Evolutionary conservation across 2,888 invertebrate genomes (phyloP).

Genomic region (Tetragnatha montana): DNA sequence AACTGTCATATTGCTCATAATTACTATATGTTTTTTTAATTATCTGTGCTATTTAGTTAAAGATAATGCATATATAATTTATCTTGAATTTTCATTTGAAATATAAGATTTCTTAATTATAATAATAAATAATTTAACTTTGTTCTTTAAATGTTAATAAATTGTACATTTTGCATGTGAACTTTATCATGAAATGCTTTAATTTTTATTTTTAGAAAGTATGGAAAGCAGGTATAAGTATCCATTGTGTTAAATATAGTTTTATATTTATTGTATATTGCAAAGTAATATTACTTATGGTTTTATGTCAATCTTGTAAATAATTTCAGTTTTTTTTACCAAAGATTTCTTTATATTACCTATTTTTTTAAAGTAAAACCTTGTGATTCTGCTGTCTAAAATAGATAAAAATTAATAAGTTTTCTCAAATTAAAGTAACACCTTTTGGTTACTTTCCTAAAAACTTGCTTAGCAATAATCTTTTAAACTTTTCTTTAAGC

Average conservation of each 20-base stretch:
- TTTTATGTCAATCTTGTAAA: too few relatives aligned
- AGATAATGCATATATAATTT: too few relatives aligned
- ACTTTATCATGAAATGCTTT: background rate
- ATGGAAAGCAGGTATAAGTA: too few relatives aligned
- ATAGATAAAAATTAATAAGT: background rate
- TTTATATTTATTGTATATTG: too few relatives aligned
- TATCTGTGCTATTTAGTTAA: background rate
- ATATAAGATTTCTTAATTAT: background rate
- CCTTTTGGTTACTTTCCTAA: background rate
- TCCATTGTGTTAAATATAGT: too few relatives aligned
- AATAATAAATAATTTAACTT: background rate
- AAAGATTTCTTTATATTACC: too few relatives aligned
- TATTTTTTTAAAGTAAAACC: too few relatives aligned
- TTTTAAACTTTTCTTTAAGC: background rate
- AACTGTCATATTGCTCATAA: too few relatives aligned
- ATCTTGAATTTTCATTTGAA: background rate
- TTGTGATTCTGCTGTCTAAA: too few relatives aligned
- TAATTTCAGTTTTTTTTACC: too few relatives aligned
- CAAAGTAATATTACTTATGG: too few relatives aligned
- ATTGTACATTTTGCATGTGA: background rate
- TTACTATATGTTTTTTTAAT: background rate
- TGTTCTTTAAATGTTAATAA: background rate
- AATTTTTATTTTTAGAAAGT: too few relatives aligned
- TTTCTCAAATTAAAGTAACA: background rate
- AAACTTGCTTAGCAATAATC: background rate